These are phyloP conservation scores for Cephalophus harveyi DNA, from an alignment of 2,113 vertebrate species.

Conservation along the genomic window DNA sequence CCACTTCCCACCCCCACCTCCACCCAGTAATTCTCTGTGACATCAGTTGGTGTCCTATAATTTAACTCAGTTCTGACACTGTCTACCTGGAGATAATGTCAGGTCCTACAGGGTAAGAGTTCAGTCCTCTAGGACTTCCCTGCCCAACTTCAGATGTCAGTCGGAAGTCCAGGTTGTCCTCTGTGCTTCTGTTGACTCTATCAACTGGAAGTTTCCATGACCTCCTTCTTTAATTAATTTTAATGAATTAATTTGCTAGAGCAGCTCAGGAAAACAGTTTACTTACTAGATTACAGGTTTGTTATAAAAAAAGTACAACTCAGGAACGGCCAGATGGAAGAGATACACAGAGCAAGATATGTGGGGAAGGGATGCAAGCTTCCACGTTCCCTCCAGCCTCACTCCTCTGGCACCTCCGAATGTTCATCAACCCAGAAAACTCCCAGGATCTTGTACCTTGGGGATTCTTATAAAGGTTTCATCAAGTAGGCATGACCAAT, in stretches of 20 bases:
- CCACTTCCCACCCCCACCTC: background rate
- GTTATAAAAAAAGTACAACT: background rate
- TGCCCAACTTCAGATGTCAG: background rate
- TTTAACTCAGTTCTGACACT: background rate
- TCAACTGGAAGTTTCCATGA: background rate
- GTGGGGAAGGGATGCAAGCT: background rate
- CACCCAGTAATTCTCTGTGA: background rate
- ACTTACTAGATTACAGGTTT: background rate
- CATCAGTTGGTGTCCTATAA: background rate
- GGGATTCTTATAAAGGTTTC: background rate
- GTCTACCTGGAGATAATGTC: background rate
- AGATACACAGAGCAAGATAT: background rate
- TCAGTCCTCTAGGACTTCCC: no score
- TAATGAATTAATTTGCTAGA: background rate
- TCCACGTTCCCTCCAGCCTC: background rate
- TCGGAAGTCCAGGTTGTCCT: background rate
- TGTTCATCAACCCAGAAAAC: background rate
- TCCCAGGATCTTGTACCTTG: background rate
- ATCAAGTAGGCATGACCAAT: background rate
- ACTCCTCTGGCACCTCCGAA: fast-evolving
- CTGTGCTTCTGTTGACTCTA: background rate
- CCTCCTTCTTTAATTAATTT: background rate
- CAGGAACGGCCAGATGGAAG: background rate
- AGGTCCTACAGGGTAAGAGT: background rate
- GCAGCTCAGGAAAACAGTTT: background rate